Evolutionary conservation across 2,888 invertebrate species (phyloP).

Genomic region (Allygus modestus): DNA sequence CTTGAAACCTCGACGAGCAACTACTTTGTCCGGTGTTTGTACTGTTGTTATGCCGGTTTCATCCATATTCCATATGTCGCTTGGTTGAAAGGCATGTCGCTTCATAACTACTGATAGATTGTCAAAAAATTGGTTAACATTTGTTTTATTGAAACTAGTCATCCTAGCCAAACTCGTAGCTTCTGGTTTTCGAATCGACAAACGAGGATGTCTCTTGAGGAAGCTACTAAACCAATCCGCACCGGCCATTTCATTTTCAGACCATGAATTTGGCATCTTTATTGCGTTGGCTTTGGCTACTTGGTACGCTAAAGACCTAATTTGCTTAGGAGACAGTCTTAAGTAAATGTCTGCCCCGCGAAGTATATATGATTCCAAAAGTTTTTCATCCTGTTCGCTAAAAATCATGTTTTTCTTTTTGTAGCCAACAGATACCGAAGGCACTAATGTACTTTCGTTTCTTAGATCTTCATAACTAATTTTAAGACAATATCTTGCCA

Average conservation of each 20-base stretch:
- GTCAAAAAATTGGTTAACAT: slow-evolving; percentile 61
- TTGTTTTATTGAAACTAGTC: not conserved
- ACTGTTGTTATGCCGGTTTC: slow-evolving; percentile 70
- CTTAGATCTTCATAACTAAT: too few relatives aligned
- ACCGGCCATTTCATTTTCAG: not conserved
- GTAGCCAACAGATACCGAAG: too few relatives aligned
- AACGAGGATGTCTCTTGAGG: not conserved
- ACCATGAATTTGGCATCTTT: not conserved
- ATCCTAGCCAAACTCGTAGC: not conserved
- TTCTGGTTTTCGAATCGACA: not conserved
- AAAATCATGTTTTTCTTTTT: too few relatives aligned
- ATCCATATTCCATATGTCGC: slow-evolving; percentile 69
- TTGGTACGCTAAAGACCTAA: too few relatives aligned
- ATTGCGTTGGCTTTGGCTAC: not conserved
- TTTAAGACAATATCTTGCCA: too few relatives aligned
- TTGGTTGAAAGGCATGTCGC: slow-evolving; percentile 41
- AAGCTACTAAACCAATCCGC: not conserved
- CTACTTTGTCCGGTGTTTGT: slow-evolving; percentile 67
- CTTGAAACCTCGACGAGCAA: slow-evolving; percentile 68
- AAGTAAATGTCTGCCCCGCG: too few relatives aligned
- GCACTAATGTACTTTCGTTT: too few relatives aligned
- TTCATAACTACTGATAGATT: slow-evolving; percentile 61
- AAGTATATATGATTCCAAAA: too few relatives aligned
- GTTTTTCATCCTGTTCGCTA: too few relatives aligned
- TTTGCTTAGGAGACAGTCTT: too few relatives aligned